Evolutionary conservation across 2,888 invertebrate species (phyloP), one percentile per base, ranked within the genome.

Genomic region (Erannis defoliaria): DNA sequence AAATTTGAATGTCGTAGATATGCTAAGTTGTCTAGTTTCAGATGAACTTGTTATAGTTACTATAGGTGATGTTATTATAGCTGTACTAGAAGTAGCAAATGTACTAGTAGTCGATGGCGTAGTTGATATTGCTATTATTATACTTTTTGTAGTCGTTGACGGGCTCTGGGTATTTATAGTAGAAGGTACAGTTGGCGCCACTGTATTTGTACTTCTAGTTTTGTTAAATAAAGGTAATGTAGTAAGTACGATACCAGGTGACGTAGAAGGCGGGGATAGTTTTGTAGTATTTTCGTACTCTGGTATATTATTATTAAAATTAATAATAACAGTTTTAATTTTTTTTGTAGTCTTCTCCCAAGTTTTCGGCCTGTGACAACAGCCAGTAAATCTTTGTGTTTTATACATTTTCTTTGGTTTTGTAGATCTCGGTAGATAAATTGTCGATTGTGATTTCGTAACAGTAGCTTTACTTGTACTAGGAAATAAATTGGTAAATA

Each of bases 351-450:
- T 73, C 0, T 73, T 74, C 43, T 73, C 68, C 76, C 75, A 77
- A 55, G 68, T 74, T 38, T 57, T 56, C 31, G 77, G 74, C 65
- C 72, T 71, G 19, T 76, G 55, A 56, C 76, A 77, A 50, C 72
- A 75, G 49, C 43, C 40, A 33, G 50, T 61, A n/a, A 26, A 50
- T 49, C 2, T 38, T 29, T 12, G 35, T 21, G 3, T 9, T 10
- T 55, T 64, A 21, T 29, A 31, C 14, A 45, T 46, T 60, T 29
- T 55, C 40, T 40, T 49, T 8, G 16, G 26, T 26, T 26, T 10
- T 29, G 14, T 19, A 23, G 49, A 55, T n/a, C 38, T 38, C 46
- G 42, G 10, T 37, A 21, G 46, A 16, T 37, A 48, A 31, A 37
- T 55, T 21, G 55, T 23, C 0, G n/a, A 45, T 31, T 43, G 38